Percentiles rank a stretch among this genome's conserved stretches.
Evolutionary conservation across 2,113 vertebrate genomes (phyloP).

Genomic region (Upupa epops): DNA sequence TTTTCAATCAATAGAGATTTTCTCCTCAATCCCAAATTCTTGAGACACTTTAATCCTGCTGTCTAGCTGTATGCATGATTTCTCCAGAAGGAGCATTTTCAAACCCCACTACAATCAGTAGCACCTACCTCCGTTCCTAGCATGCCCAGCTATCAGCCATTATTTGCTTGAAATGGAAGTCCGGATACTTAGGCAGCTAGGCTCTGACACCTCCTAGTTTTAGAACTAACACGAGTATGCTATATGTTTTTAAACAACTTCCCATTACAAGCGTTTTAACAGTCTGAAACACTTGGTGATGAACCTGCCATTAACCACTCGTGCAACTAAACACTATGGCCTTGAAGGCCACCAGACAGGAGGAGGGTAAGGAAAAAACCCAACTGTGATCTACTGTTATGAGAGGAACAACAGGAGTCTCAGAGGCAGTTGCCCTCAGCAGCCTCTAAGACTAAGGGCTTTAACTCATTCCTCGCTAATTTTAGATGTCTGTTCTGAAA

Average conservation of each 20-base stretch:
- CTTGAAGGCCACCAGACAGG: not conserved
- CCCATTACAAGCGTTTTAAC: not conserved
- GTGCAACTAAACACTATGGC: not conserved
- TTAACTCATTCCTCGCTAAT: constrained; percentile 56
- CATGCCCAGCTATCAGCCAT: not conserved
- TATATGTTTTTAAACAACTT: not conserved
- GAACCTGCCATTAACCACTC: not conserved
- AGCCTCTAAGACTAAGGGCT: not conserved
- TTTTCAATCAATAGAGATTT: not conserved
- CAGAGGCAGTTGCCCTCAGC: constrained; percentile 8
- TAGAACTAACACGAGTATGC: not conserved
- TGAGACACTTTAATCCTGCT: not conserved
- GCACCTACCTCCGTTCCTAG: not conserved
- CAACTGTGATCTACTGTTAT: not conserved
- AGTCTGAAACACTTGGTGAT: not conserved
- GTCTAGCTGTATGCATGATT: not conserved
- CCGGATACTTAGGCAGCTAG: not conserved
- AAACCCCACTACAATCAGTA: not conserved
- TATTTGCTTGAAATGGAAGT: not conserved
- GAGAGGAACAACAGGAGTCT: constrained; percentile 4
- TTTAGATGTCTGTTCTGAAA: constrained; percentile 45
- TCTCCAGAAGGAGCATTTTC: not conserved
- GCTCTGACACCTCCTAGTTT: not conserved
- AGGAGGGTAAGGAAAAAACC: not conserved
- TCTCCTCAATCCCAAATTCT: not conserved